Conservation (phyloP, 1,140 invertebrate species). For the Druon quercuslanigerum region DNA sequence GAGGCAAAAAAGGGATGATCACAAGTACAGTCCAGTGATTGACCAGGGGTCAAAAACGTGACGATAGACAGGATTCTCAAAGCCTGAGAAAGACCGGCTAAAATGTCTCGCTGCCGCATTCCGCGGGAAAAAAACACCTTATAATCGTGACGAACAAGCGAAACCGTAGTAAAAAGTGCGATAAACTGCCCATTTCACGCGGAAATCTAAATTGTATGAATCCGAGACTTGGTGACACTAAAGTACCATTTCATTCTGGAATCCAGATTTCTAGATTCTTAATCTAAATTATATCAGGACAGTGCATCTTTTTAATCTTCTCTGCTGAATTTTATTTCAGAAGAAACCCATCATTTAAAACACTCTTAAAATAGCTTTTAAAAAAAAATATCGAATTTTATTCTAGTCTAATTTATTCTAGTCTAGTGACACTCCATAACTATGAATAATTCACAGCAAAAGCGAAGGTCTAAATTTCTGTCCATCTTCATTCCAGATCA, state of each 20-base stretch:
- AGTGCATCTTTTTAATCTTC: too few species aligned
- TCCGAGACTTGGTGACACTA: too few species aligned
- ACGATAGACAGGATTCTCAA: conserved; percentile 33
- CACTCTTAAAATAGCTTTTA: too few species aligned
- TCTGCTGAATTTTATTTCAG: too few species aligned
- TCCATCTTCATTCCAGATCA: conserved; percentile 16
- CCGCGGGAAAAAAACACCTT: conserved; percentile 33
- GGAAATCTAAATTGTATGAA: too few species aligned
- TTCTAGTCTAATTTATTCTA: neutral
- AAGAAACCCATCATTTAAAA: too few species aligned
- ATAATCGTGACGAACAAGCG: neutral
- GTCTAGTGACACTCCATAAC: neutral
- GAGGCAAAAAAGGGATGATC: conserved; percentile 6
- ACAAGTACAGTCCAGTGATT: conserved; percentile 32
- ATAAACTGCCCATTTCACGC: too few species aligned
- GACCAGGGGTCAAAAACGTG: conserved; percentile 48
- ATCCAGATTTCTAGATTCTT: too few species aligned
- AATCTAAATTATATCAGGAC: too few species aligned
- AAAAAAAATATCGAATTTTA: neutral
- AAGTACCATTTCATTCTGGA: too few species aligned
- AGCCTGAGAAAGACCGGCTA: conserved; percentile 36
- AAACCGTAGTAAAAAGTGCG: too few species aligned
- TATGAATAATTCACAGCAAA: neutral
- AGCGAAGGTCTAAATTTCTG: neutral
- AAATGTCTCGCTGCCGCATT: conserved; percentile 37